Conservation (phyloP, 2,797 vertebrate species). For the Leptatherina wallacei region DNA sequence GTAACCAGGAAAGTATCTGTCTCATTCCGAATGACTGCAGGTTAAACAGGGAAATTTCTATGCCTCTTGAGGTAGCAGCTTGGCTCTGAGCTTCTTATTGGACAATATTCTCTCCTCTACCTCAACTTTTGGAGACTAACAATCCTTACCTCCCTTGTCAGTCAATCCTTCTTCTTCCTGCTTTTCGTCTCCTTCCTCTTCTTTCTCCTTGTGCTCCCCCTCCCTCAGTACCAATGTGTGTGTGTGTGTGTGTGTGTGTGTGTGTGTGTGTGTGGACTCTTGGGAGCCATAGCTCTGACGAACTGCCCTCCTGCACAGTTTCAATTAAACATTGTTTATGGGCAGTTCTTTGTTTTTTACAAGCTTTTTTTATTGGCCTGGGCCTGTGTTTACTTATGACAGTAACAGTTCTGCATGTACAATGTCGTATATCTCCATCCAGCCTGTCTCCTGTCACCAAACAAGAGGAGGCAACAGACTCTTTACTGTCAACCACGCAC, state of each 20-base stretch:
- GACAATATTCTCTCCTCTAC: slow-evolving; percentile 21
- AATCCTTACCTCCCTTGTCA: slow-evolving; percentile 33
- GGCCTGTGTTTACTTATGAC: slow-evolving; percentile 71
- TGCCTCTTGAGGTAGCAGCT: slow-evolving; percentile 27
- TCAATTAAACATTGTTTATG: slow-evolving; percentile 83
- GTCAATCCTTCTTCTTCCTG: slow-evolving; percentile 45
- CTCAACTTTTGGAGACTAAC: slow-evolving; percentile 33
- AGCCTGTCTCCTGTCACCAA: slow-evolving; percentile 55
- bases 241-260: slow-evolving; percentile 21
- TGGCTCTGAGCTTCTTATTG: slow-evolving; percentile 21
- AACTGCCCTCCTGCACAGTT: slow-evolving; percentile 74
- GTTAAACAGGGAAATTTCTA: slow-evolving; percentile 31
- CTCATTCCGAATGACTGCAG: slow-evolving; percentile 22
- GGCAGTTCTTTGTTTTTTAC: slow-evolving; percentile 59
- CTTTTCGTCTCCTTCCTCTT: slow-evolving; percentile 24
- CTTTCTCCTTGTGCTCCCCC: slow-evolving; percentile 18
- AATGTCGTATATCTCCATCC: slow-evolving; percentile 66
- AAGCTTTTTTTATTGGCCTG: slow-evolving; percentile 64
- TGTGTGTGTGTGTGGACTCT: slow-evolving; percentile 34
- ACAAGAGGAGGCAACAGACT: slow-evolving; percentile 32
- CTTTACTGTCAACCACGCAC: slow-evolving; percentile 20
- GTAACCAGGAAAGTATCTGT: slow-evolving; percentile 32
- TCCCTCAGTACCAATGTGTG: slow-evolving; percentile 17
- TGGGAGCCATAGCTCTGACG: slow-evolving; percentile 57
- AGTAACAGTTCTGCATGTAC: slow-evolving; percentile 57